Evolutionary conservation across 2,797 vertebrate genomes (phyloP).

Genomic region (Oophaga sylvatica): DNA sequence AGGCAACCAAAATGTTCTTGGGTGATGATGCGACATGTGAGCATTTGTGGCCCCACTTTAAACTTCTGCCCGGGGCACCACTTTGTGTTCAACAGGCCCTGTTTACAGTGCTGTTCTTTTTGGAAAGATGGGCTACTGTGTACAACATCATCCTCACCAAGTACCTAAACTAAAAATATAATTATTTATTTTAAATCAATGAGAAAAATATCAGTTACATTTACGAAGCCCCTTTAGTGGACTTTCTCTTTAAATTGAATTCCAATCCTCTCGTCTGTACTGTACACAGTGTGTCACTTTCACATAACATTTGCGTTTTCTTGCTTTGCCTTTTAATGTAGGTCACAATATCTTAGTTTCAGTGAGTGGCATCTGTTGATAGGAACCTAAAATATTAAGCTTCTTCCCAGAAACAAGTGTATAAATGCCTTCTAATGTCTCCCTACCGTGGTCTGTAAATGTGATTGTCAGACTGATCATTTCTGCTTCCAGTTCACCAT

Average conservation of each 20-base stretch:
- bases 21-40: too few species aligned
- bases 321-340: neutral
- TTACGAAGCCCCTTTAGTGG: neutral
- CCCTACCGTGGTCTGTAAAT: neutral
- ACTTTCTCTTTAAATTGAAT: neutral
- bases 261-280: neutral
- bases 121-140: neutral
- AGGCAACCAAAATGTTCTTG: too few species aligned
- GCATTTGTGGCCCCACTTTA: too few species aligned
- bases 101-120: too few species aligned
- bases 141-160: neutral
- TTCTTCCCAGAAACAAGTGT: neutral
- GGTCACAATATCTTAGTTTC: neutral
- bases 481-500: conserved; percentile 4
- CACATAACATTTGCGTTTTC: neutral
- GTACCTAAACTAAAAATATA: too few species aligned
- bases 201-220: neutral
- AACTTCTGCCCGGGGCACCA: too few species aligned
- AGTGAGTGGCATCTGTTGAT: neutral
- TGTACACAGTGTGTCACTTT: neutral
- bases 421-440: neutral
- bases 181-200: too few species aligned
- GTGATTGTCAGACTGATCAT: conserved; percentile 2
- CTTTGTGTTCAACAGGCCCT: too few species aligned
- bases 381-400: neutral